Evolutionary conservation across 2,113 vertebrate genomes (phyloP), one percentile per base, ranked within the genome.

Genomic region (Todiramphus chloris): DNA sequence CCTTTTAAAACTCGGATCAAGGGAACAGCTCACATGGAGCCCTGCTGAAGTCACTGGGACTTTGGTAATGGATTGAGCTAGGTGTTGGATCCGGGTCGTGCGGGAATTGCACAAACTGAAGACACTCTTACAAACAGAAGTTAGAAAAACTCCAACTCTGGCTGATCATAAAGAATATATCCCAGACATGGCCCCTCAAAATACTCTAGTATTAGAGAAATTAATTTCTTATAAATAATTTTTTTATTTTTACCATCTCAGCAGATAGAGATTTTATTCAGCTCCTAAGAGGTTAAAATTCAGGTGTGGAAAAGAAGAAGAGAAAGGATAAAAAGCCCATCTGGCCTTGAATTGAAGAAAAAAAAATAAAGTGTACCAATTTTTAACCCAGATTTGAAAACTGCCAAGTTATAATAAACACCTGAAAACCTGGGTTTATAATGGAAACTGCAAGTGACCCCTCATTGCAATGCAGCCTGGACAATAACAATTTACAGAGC

Each of bases 401-500:
- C 95, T 93, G 94, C 92, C 92, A 96, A 96, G 89, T 93, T 97
- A 94, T 24, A 96, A 94, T 96, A 97, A 97, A 97, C 96, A 97
- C 96, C 95, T 94, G 95, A 95, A 91, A 95, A 96, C 87, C 67
- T 80, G 64, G 62, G 85, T 92, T 96, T 97, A 92, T 87, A 95
- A 92, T 83, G 80, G 89, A 94, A 97, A 97, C 83, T 83, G 60
- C 64, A 25, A 96, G 94, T 96, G 94, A 97, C 96, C 92, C 88
- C 83, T 96, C 14, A 3, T 76, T 94, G 93, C 85, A 95, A 5
- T 28, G 56, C 44, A 95, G 73, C 85, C 89, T 93, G 96, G 87
- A 96, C 91, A 97, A 94, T 97, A 95, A 96, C 96, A 94, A 68
- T 81, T 96, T 96, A 53, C 73, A 83, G 94, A 97, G 89, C 96